A percentile compares a stretch with the other conserved stretches of the same genome.
These are phyloP conservation scores for Petrophora chlorosata DNA, from an alignment of 2,888 invertebrate genomes.

Conservation along the genomic window DNA sequence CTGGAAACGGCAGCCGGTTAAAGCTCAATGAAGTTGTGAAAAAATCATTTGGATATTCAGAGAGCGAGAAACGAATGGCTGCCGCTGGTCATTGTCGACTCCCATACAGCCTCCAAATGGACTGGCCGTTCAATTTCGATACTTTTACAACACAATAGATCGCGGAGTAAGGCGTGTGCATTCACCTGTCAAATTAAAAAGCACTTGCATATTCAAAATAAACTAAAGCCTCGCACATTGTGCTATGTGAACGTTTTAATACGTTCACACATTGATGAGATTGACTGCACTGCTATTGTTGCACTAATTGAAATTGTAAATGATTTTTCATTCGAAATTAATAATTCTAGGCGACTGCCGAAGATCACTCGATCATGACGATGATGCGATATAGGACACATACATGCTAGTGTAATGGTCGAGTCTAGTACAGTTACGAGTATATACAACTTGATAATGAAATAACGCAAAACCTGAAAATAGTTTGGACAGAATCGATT, in stretches of 20 bases:
- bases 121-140: slow-evolving; percentile 80
- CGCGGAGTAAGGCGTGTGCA: slow-evolving; percentile 75
- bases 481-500: too few relatives aligned
- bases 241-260: slow-evolving; percentile 20
- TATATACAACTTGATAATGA: too few relatives aligned
- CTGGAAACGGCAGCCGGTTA: slow-evolving; percentile 38
- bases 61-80: slow-evolving; percentile 65
- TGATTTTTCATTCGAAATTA: slow-evolving; percentile 21
- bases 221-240: slow-evolving; percentile 45
- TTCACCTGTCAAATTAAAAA: slow-evolving; percentile 83
- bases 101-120: slow-evolving; percentile 73
- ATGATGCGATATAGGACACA: too few relatives aligned
- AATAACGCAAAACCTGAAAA: too few relatives aligned
- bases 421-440: too few relatives aligned
- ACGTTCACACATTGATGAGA: slow-evolving; percentile 26
- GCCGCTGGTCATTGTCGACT: slow-evolving; percentile 69
- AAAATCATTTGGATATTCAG: slow-evolving; percentile 76
- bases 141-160: slow-evolving; percentile 80
- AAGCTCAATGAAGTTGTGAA: slow-evolving; percentile 68
- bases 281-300: slow-evolving; percentile 22
- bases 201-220: slow-evolving; percentile 76
- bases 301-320: slow-evolving; percentile 19
- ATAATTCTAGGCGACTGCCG: slow-evolving; percentile 14
- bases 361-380: too few relatives aligned
- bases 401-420: too few relatives aligned